Evolutionary conservation across 1,140 invertebrate genomes (phyloP).

Genomic region (Camponotus vicinus): DNA sequence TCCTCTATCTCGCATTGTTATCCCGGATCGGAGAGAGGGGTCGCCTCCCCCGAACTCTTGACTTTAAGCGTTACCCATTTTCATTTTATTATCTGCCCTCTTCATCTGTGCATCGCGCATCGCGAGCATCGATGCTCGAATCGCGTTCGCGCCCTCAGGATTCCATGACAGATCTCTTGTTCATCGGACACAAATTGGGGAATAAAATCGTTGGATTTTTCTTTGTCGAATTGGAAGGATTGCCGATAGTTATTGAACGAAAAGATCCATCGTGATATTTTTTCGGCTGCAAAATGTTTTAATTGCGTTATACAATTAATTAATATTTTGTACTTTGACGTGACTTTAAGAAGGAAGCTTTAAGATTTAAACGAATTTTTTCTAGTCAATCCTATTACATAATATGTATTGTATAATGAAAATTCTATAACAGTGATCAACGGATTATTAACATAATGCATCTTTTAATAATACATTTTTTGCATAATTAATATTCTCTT

Average conservation of each 20-base stretch:
- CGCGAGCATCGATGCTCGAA: background rate
- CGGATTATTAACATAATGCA: background rate
- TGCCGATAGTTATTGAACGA: background rate
- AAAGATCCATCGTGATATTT: background rate
- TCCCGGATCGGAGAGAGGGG: constrained; percentile 66
- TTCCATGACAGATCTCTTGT: background rate
- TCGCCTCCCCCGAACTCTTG: constrained; percentile 77
- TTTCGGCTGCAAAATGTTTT: background rate
- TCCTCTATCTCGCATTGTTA: constrained; percentile 81
- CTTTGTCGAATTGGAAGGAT: background rate
- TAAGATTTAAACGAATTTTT: background rate
- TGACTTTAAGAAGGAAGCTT: background rate
- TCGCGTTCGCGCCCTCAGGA: background rate
- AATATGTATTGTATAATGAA: background rate
- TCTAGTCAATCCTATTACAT: no score
- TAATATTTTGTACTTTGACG: background rate
- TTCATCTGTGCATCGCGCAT: constrained; percentile 73
- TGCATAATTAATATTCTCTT: background rate
- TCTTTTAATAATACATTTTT: background rate
- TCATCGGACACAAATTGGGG: constrained; percentile 8
- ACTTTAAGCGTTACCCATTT: constrained; percentile 82
- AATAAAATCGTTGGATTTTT: background rate
- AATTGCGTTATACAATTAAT: background rate
- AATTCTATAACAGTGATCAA: background rate
- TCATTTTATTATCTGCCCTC: constrained; percentile 83